Conservation (phyloP, 2,113 vertebrate genomes). For the Myodes glareolus region DNA sequence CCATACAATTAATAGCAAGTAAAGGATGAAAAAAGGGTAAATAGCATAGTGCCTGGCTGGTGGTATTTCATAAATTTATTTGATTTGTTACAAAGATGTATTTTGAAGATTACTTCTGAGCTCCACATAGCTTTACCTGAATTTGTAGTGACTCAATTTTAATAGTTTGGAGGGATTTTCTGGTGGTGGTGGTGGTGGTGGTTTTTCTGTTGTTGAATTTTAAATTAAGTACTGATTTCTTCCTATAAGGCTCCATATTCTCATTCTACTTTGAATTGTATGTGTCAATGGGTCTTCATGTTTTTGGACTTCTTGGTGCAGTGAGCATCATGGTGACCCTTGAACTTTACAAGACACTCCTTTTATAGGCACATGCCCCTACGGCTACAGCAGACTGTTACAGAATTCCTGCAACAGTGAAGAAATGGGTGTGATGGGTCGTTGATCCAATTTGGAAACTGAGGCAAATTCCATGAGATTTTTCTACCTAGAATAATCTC, state of each 20-base stretch:
- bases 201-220: neutral
- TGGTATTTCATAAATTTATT: conserved; percentile 2
- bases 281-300: neutral
- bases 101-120: neutral
- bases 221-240: neutral
- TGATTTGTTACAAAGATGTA: neutral
- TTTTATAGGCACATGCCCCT: neutral
- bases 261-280: neutral
- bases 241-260: neutral
- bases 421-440: neutral
- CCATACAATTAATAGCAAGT: neutral
- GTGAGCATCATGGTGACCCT: neutral
- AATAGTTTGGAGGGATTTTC: neutral
- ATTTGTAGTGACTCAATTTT: neutral
- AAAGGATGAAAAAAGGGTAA: neutral
- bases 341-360: neutral
- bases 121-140: neutral
- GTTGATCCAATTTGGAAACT: neutral
- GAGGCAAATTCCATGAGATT: neutral
- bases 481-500: neutral
- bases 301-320: neutral
- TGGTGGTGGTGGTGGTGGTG: neutral
- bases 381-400: neutral
- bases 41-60: neutral
- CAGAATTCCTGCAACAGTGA: neutral